phyloP scores from a whole-genome alignment of 92 coral and sea anemone genomes.

The Siderastrea siderea region DNA sequence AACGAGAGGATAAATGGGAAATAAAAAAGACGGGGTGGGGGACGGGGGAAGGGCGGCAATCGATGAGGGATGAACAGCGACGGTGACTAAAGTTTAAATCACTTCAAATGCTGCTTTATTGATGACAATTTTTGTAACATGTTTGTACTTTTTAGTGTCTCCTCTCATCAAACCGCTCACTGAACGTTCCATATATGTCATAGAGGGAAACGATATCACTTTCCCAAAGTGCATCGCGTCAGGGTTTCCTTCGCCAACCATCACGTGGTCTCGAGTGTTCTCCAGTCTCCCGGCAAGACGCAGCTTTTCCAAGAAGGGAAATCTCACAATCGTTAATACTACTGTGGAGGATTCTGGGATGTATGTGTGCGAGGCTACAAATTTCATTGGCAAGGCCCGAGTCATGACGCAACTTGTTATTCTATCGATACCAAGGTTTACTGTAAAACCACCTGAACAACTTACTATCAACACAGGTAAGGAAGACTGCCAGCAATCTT shows the following conservation, averaged over 20 bases:
- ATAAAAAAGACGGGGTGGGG: no score
- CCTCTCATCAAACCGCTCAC: constrained; percentile 65
- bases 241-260: constrained; percentile 70
- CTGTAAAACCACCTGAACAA: constrained; percentile 12
- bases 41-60: no score
- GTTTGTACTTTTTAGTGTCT: constrained; percentile 17
- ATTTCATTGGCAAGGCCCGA: constrained; percentile 59
- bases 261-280: constrained; percentile 71
- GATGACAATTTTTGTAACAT: not conserved
- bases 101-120: not conserved
- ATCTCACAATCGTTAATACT: constrained; percentile 50
- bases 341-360: constrained; percentile 65
- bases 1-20: no score
- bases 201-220: constrained; percentile 44
- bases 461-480: constrained; percentile 24
- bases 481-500: not conserved
- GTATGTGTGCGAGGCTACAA: constrained; percentile 68
- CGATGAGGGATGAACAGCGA: no score
- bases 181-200: constrained; percentile 59
- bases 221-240: constrained; percentile 76
- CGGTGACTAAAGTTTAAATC: no score
- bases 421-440: constrained; percentile 60
- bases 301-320: constrained; percentile 14
- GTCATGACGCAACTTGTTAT: constrained; percentile 75
- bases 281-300: constrained; percentile 45